Percentiles rank a stretch among this genome's conserved stretches.
These are phyloP conservation scores for Zaprionus bogoriensis DNA, from an alignment of 2,888 invertebrate species.

Conservation along the genomic window DNA sequence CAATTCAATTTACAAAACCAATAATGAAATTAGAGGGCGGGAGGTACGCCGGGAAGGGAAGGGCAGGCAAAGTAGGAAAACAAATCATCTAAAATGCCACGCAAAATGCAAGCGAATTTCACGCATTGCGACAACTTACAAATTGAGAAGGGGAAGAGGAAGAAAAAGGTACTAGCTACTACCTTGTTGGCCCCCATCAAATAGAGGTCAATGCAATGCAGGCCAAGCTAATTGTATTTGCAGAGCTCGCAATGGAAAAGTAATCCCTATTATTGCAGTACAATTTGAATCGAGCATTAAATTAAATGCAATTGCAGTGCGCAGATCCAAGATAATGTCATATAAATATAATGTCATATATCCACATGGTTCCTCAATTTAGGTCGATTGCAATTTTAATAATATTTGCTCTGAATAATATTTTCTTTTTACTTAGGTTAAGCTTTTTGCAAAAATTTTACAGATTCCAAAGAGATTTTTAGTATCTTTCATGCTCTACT, in stretches of 20 bases:
- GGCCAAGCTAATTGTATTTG: conserved; percentile 37
- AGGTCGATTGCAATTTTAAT: neutral
- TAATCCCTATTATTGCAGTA: conserved; percentile 37
- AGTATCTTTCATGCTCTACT: neutral
- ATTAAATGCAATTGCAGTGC: conserved; percentile 29
- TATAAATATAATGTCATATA: neutral
- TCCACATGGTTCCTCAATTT: neutral
- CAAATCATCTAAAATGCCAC: conserved; percentile 77
- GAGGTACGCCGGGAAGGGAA: neutral
- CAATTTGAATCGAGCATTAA: conserved; percentile 30
- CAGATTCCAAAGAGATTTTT: no score
- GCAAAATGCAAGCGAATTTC: conserved; percentile 52
- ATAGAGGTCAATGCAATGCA: conserved; percentile 63
- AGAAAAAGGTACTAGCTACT: neutral
- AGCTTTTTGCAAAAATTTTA: no score
- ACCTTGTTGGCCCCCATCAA: conserved; percentile 40
- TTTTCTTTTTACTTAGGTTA: no score
- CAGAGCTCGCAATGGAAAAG: conserved; percentile 11
- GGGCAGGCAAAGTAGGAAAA: conserved; percentile 30
- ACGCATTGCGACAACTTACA: conserved; percentile 46
- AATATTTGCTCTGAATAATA: no score
- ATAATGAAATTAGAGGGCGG: conserved; percentile 32
- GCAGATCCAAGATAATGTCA: conserved; percentile 1
- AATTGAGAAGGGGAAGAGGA: neutral
- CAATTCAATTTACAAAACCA: conserved; percentile 59